phyloP scores from a whole-genome alignment of 2,888 invertebrate genomes.

The Tanytarsus gracilentus region DNA sequence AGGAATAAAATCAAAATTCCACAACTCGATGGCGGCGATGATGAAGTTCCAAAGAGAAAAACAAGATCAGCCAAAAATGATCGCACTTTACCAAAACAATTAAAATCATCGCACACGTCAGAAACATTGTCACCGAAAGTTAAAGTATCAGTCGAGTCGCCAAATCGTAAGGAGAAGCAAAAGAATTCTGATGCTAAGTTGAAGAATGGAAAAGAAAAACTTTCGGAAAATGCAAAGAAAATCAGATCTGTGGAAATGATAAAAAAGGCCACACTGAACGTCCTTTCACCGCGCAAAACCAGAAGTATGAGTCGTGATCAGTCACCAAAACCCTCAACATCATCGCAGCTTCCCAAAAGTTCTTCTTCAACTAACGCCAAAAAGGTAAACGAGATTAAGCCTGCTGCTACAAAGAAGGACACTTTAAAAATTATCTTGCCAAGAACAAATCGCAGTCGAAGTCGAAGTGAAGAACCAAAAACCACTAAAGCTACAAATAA shows the following conservation, averaged over 20 bases:
- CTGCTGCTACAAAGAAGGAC: background rate
- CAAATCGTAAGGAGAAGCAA: constrained; percentile 32
- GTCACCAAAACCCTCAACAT: background rate
- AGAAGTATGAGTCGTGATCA: background rate
- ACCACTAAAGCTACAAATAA: background rate
- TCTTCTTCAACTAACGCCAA: no score
- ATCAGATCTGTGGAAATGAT: background rate
- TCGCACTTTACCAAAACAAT: background rate
- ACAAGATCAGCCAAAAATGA: constrained; percentile 34
- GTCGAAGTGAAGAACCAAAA: constrained; percentile 5
- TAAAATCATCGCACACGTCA: background rate
- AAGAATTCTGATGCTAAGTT: no score
- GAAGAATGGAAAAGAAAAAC: constrained; percentile 29
- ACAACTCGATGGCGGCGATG: constrained; percentile 51
- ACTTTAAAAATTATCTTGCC: background rate
- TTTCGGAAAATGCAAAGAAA: background rate
- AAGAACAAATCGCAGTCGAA: background rate
- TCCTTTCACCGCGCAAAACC: constrained; percentile 16
- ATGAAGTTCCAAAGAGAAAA: constrained; percentile 36
- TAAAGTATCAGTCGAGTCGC: constrained; percentile 19
- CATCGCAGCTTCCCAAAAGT: background rate
- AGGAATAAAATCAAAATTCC: constrained; percentile 38
- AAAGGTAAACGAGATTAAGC: background rate
- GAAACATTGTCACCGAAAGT: constrained; percentile 20
- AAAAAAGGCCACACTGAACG: background rate